Percentiles rank a stretch among this genome's conserved stretches.
phyloP scores from a whole-genome alignment of 2,888 invertebrate genomes.

The Anaspis maculata region DNA sequence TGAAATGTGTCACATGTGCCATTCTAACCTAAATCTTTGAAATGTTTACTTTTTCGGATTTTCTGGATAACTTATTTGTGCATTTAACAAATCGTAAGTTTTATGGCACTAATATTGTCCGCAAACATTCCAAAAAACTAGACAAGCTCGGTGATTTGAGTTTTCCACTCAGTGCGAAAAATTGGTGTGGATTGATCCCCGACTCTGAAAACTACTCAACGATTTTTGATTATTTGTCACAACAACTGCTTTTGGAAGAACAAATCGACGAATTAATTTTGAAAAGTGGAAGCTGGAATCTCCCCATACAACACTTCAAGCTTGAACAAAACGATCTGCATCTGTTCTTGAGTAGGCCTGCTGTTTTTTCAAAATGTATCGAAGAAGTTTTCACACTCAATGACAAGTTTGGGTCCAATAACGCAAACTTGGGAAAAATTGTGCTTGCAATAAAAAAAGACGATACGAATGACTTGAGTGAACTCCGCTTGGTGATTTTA shows the following conservation, averaged over 20 bases:
- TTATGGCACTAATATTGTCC: constrained; percentile 41
- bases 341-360: constrained; percentile 46
- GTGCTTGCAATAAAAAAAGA: constrained; percentile 10
- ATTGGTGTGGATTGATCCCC: constrained; percentile 50
- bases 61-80: too few species aligned
- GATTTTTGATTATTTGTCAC: too few species aligned
- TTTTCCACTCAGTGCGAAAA: constrained; percentile 49
- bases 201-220: too few species aligned
- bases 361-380: constrained; percentile 18
- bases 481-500: constrained; percentile 37
- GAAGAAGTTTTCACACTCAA: neutral
- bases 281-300: constrained; percentile 43
- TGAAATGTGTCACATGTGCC: too few species aligned
- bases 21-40: too few species aligned
- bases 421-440: neutral
- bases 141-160: constrained; percentile 54
- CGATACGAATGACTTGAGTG: constrained; percentile 34
- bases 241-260: too few species aligned
- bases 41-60: too few species aligned
- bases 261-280: constrained; percentile 22
- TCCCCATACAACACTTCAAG: constrained; percentile 35
- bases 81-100: too few species aligned
- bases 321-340: constrained; percentile 41
- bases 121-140: constrained; percentile 52
- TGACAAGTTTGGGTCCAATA: neutral